Base-by-base conservation (phyloP, 2,888 invertebrate genomes). In the Dasysyrphus albostriatus region DNA sequence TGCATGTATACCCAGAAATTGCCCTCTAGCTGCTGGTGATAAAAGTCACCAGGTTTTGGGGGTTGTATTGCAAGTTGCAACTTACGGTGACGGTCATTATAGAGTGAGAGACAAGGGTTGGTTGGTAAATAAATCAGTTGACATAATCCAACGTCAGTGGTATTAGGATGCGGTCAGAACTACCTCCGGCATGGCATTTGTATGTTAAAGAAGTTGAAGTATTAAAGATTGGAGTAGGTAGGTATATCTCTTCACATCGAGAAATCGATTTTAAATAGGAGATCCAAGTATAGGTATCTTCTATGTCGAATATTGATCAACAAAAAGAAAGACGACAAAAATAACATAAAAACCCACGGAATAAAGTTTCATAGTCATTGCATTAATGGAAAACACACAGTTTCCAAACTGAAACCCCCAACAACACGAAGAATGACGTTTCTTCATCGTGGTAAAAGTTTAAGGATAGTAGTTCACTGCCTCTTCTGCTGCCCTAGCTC, bases 121-220 rank as follows among this genome's bases (percentile, higher is more conserved):
- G 63, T 59, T 87, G 42, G 49, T 59, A 87, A 83, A 87, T 79
- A 87, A 87, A 87, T 87, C 87, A 87, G 87, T 87, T 83, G 72
- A 87, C 78, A 83, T 87, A 87, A 87, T 87, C 87, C 83, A 79
- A 72, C 83, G 83, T 82, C 85, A 75, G 85, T 75, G 70, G 85
- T 82, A 87, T 87, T 78, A 87, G 85, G 85, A 82, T 78, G 78
- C 82, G 85, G 85, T 82, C 78, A 87, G 78, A 78, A 51, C 78
- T 78, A 82, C 74, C 78, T 74, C 82, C 39, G 70, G 70, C 54
- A 78, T 82, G 70, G 70, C 54, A 78, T 82, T 82, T 75, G 56
- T 58, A 44, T 74, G 65, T 58, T 9, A 65, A 47, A 12, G n/a
- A 29, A 39, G 19, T 37, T 19, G 34, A 12, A 19, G 9, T 37